Percentiles rank a stretch among this genome's conserved stretches.
Evolutionary conservation across 2,797 vertebrate genomes (phyloP).

Genomic region (Chanos chanos): DNA sequence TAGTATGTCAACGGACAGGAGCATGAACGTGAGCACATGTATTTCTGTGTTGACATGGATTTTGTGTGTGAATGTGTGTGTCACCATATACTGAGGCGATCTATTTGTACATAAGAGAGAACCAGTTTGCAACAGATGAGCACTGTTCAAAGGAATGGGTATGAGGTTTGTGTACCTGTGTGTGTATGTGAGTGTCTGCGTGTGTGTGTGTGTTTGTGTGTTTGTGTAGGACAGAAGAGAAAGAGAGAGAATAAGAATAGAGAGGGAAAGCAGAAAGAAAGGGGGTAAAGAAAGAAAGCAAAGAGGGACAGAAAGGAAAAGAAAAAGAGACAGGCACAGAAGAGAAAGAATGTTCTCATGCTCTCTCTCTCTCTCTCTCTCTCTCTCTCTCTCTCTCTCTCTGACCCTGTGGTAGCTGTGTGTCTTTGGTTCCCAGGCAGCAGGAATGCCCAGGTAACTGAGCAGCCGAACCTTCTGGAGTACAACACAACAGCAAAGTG

Average conservation of each 20-base stretch:
- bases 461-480: slow-evolving; percentile 42
- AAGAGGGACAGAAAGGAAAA: slow-evolving; percentile 50
- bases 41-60: no score
- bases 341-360: no score
- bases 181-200: slow-evolving; percentile 5
- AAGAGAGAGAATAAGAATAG: slow-evolving; percentile 41
- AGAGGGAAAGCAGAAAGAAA: slow-evolving; percentile 34
- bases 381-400: slow-evolving; percentile 44
- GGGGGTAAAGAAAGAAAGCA: neutral
- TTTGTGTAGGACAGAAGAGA: slow-evolving; percentile 49
- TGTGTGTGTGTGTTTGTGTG: neutral
- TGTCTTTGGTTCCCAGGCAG: slow-evolving; percentile 62
- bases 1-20: slow-evolving; percentile 30
- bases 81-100: slow-evolving; percentile 1
- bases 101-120: slow-evolving; percentile 14
- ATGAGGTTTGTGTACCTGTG: slow-evolving; percentile 18
- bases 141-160: slow-evolving; percentile 35
- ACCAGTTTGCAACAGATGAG: slow-evolving; percentile 12
- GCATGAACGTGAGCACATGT: slow-evolving; percentile 25
- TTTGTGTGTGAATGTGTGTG: slow-evolving; percentile 18
- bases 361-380: no score
- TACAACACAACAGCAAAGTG: slow-evolving; percentile 42
- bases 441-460: slow-evolving; percentile 64
- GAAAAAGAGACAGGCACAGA: slow-evolving; percentile 16
- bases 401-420: slow-evolving; percentile 48